Conservation (phyloP, 2,888 invertebrate genomes). For the Platycnemis pennipes region DNA sequence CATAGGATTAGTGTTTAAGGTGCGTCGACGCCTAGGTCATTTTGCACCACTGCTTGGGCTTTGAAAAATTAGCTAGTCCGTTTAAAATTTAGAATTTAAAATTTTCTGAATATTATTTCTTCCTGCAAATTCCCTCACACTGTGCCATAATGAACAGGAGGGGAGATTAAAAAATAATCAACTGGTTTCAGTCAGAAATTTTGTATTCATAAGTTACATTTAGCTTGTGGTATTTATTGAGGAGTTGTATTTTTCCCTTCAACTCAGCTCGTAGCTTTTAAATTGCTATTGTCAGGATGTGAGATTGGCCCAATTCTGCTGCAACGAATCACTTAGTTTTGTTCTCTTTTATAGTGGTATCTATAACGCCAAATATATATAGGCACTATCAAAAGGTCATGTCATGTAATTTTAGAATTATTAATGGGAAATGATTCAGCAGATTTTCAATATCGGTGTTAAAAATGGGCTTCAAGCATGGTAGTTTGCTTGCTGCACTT, state of each 20-base stretch:
- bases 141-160: too few species aligned
- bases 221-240: background rate
- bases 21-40: too few species aligned
- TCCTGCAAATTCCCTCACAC: too few species aligned
- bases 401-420: background rate
- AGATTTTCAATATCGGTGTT: background rate
- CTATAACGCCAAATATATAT: background rate
- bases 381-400: background rate
- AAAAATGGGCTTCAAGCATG: background rate
- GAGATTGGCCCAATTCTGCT: background rate
- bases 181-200: background rate
- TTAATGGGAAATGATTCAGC: background rate
- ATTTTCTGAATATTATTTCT: too few species aligned
- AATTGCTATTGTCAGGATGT: background rate
- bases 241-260: background rate
- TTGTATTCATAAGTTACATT: background rate
- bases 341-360: background rate
- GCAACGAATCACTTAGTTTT: background rate
- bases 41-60: too few species aligned
- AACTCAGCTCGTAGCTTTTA: too few species aligned
- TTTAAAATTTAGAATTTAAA: too few species aligned
- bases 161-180: background rate
- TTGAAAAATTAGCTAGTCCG: too few species aligned
- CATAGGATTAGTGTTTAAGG: too few species aligned
- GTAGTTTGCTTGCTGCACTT: background rate